phyloP scores from a whole-genome alignment of 2,888 invertebrate genomes.

The Andrena marginata region DNA sequence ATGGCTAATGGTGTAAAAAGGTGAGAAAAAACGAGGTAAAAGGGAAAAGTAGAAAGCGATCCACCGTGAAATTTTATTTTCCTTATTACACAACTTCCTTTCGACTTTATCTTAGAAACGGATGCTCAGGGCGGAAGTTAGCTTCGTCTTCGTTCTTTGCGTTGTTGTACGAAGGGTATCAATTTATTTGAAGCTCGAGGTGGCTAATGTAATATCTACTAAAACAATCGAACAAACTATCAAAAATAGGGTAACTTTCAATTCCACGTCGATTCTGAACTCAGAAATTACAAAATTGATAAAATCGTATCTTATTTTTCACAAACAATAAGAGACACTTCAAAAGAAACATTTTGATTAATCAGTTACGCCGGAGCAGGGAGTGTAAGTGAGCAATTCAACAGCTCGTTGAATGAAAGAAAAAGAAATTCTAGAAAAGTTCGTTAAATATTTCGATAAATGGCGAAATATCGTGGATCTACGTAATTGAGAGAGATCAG shows the following conservation, averaged over 20 bases:
- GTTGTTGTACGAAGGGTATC: constrained; percentile 20
- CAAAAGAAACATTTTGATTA: not conserved
- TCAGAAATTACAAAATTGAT: not conserved
- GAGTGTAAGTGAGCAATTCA: not conserved
- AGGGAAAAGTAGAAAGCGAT: not conserved
- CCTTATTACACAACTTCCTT: constrained; percentile 14
- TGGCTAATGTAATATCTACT: constrained; percentile 13
- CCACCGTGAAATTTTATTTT: constrained; percentile 11
- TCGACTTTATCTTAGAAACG: constrained; percentile 23
- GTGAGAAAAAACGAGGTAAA: not conserved
- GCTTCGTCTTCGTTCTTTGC: constrained; percentile 31
- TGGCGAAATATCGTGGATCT: not conserved
- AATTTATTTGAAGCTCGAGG: constrained; percentile 22
- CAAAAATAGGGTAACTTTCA: not conserved
- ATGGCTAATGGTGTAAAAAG: no score
- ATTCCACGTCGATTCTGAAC: not conserved
- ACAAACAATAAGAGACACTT: not conserved
- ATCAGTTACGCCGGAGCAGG: not conserved
- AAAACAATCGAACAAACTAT: not conserved
- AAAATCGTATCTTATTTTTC: not conserved
- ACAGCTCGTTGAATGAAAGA: not conserved
- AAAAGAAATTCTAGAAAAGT: not conserved
- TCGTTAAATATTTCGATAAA: not conserved
- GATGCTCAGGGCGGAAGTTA: constrained; percentile 11
- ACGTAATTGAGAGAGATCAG: not conserved